phyloP scores from a whole-genome alignment of 2,797 vertebrate species.

The Anabacerthia variegaticeps region DNA sequence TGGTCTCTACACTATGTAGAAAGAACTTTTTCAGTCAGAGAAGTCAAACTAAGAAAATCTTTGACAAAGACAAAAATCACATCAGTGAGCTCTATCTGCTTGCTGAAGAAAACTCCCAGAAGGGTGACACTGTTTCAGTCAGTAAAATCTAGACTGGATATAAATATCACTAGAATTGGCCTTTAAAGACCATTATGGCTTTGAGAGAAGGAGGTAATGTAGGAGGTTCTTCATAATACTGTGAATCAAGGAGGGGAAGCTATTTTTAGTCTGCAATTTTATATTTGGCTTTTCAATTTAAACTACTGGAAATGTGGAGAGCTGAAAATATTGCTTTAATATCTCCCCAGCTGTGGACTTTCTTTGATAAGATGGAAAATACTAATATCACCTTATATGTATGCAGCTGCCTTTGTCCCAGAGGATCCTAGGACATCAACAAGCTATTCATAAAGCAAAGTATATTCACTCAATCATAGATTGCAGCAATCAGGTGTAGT shows the following conservation, averaged over 20 bases:
- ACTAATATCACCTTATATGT: conserved; percentile 37
- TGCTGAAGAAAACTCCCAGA: neutral
- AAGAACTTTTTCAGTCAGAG: neutral
- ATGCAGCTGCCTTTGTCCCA: conserved; percentile 41
- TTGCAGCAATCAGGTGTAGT: neutral
- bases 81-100: neutral
- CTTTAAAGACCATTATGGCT: conserved; percentile 18
- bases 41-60: neutral
- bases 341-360: conserved; percentile 49
- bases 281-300: conserved; percentile 40
- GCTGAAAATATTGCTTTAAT: conserved; percentile 64
- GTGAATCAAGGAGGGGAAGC: neutral
- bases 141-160: neutral
- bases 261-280: conserved; percentile 49
- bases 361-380: conserved; percentile 47
- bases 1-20: neutral
- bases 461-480: conserved; percentile 31
- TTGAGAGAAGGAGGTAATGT: neutral
- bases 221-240: neutral
- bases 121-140: neutral
- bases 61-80: neutral
- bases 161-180: neutral
- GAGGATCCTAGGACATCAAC: neutral
- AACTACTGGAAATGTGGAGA: neutral
- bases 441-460: conserved; percentile 29